Evolutionary conservation across 2,113 vertebrate genomes (phyloP), one percentile per base, ranked within the genome.

Genomic region (Noctilio leporinus): DNA sequence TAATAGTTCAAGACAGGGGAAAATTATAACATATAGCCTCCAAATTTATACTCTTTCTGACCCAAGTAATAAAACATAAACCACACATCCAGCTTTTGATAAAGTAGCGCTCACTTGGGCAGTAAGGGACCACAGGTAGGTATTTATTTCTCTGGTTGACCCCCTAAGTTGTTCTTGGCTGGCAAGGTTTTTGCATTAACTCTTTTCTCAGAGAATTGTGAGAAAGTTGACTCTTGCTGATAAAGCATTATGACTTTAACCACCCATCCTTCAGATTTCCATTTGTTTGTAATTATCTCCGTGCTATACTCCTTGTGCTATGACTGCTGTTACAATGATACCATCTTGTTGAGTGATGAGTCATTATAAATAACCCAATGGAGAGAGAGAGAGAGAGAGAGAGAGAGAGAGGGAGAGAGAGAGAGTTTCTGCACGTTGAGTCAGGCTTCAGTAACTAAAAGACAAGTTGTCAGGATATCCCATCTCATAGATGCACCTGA

Each of bases 1-100:
- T 96, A 95, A 95, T 33, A 3, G 9, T 70, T 80, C 67, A 95
- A 97, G 85, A 15, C 55, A 86, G 94, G 30, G 75, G 33, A 70
- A 70, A 93, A 95, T 93, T 88, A 59, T 65, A 69, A 59, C 90
- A 26, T 22, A 77, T 55, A 62, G 9, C 53, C 95, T 91, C 69
- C 95, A 97, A 96, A 95, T 96, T 89, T 96, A 84, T 4, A 40
- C 49, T 96, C 5, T 95, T 3, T 14, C 67, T 97, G 77, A 94
- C 75, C 64, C 49, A 22, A 24, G 43, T 96, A 97, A 97, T 96
- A 78, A 89, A 70, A 93, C 47, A 91, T 87, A 70, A 96, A 35
- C 14, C 12, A 80, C 62, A 76, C 57, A 93, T 55, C 10, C 91
- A 78, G 72, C 87, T 82, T 96, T 96, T 95, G 47, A 85, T 93